Conservation (phyloP, 2,797 vertebrate species). For the Taeniopygia guttata region DNA sequence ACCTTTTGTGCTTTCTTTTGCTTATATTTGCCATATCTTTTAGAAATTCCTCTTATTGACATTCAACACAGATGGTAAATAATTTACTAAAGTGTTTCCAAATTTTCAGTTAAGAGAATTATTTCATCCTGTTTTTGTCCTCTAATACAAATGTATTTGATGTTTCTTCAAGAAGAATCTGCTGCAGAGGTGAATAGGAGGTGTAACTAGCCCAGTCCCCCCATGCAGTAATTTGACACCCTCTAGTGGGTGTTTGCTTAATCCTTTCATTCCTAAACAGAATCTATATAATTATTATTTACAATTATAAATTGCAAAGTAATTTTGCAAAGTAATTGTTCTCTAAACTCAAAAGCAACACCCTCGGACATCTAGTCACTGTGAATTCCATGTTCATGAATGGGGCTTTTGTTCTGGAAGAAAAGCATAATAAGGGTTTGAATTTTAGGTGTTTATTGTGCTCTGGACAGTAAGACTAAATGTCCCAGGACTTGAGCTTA, state of each 20-base stretch:
- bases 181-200: background rate
- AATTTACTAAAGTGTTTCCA: background rate
- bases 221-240: background rate
- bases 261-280: background rate
- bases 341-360: background rate
- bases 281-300: background rate
- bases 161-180: background rate
- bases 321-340: background rate
- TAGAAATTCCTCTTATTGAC: background rate
- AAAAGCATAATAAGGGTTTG: background rate
- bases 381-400: background rate
- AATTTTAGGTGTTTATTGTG: background rate
- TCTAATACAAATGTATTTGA: background rate
- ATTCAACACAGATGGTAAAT: background rate
- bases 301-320: no score
- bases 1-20: background rate
- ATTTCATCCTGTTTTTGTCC: background rate
- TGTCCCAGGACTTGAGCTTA: background rate
- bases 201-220: background rate
- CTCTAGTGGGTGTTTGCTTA: background rate
- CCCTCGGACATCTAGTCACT: background rate
- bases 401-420: background rate
- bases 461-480: background rate
- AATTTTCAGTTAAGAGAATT: background rate
- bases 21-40: background rate